A percentile compares a stretch with the other conserved stretches of the same genome.
These are phyloP conservation scores for Muschampia plurimacula DNA, from an alignment of 2,888 invertebrate genomes.

Conservation along the genomic window DNA sequence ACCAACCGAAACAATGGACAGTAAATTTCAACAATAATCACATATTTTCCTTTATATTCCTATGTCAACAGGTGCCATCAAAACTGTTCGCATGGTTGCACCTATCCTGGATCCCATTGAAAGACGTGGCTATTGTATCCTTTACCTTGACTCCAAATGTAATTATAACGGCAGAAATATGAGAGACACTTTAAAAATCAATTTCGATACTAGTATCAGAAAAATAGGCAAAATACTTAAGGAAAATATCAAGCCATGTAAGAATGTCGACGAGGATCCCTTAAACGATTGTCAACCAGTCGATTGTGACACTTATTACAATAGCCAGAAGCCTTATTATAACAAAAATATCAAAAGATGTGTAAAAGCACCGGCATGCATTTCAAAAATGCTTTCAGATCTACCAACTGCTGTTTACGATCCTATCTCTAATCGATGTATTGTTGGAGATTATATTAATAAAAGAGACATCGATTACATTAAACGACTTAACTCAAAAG, in stretches of 20 bases:
- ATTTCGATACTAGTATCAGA: slow-evolving; percentile 64
- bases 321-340: slow-evolving; percentile 62
- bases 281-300: slow-evolving; percentile 69
- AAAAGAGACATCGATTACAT: slow-evolving; percentile 62
- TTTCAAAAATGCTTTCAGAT: slow-evolving; percentile 49
- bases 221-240: slow-evolving; percentile 42
- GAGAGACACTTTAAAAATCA: slow-evolving; percentile 62
- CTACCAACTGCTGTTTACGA: slow-evolving; percentile 57
- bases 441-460: slow-evolving; percentile 51
- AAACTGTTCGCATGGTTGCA: slow-evolving; percentile 61
- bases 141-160: slow-evolving; percentile 64
- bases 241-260: slow-evolving; percentile 53
- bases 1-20: too few relatives aligned
- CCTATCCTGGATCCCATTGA: slow-evolving; percentile 64
- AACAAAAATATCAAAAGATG: slow-evolving; percentile 59
- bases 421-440: slow-evolving; percentile 61
- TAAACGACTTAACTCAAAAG: slow-evolving; percentile 48
- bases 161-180: slow-evolving; percentile 50
- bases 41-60: too few relatives aligned
- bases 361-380: slow-evolving; percentile 55
- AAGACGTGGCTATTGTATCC: slow-evolving; percentile 64
- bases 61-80: slow-evolving; percentile 54
- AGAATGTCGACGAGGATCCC: slow-evolving; percentile 65
- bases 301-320: slow-evolving; percentile 69
- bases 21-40: too few relatives aligned